phyloP scores from a whole-genome alignment of 1,140 invertebrate genomes.

The Drosophila arizonae region DNA sequence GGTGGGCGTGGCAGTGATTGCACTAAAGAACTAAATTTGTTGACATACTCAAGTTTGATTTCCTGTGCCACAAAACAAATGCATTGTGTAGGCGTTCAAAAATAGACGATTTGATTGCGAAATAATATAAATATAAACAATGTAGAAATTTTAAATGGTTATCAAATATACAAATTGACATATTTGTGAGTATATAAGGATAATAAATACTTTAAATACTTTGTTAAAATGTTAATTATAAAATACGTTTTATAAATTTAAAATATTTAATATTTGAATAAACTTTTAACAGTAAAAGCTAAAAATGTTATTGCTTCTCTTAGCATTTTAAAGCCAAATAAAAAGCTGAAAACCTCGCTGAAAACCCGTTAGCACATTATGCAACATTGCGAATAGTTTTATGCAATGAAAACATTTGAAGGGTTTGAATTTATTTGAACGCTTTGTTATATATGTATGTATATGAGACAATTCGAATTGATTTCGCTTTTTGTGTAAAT shows the following conservation, averaged over 20 bases:
- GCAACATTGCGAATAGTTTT: slow-evolving; percentile 8
- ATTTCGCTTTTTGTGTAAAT: slow-evolving; percentile 29
- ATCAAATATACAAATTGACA: too few species aligned
- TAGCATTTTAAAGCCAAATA: not conserved
- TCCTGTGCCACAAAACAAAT: slow-evolving; percentile 6
- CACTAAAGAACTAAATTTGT: slow-evolving; percentile 12
- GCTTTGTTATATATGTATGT: too few species aligned
- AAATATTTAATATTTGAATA: too few species aligned
- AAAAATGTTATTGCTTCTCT: too few species aligned
- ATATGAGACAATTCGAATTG: too few species aligned
- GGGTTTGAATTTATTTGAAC: too few species aligned
- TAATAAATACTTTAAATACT: too few species aligned
- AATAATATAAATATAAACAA: not conserved
- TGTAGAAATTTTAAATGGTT: too few species aligned
- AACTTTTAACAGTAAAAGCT: too few species aligned
- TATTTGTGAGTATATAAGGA: too few species aligned
- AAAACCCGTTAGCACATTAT: not conserved
- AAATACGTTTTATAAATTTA: too few species aligned
- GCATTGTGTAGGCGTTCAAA: slow-evolving; percentile 3
- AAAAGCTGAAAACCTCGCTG: not conserved
- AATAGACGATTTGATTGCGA: not conserved
- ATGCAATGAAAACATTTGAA: slow-evolving; percentile 35
- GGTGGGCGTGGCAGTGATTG: slow-evolving; percentile 12
- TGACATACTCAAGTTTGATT: slow-evolving; percentile 39
- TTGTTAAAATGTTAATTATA: too few species aligned